A percentile compares a stretch with the other conserved stretches of the same genome.
These are phyloP conservation scores for Clarias platycephalus DNA, from an alignment of 2,797 vertebrate species.

Conservation along the genomic window DNA sequence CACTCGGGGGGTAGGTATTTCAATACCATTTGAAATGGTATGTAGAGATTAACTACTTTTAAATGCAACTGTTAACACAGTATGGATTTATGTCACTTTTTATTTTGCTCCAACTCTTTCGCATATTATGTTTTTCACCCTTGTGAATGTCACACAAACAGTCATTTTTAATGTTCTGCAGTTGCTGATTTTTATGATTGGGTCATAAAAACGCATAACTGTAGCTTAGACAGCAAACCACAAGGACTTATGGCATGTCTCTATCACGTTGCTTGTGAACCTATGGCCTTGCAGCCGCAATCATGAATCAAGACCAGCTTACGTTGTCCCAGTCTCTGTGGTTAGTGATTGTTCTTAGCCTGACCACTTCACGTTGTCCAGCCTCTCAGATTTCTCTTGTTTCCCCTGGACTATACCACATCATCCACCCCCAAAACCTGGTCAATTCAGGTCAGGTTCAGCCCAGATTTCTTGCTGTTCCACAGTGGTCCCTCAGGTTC, in stretches of 20 bases:
- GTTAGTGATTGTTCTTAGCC: constrained; percentile 65
- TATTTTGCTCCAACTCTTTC: constrained; percentile 21
- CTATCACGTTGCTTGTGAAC: constrained; percentile 42
- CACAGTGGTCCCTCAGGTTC: constrained; percentile 25
- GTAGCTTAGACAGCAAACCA: constrained; percentile 38
- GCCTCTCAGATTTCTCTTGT: constrained; percentile 61
- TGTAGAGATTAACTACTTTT: constrained; percentile 33
- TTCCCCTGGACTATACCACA: constrained; percentile 52
- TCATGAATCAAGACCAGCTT: constrained; percentile 52
- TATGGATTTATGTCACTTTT: constrained; percentile 41
- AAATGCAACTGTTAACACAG: constrained; percentile 31
- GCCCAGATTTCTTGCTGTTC: constrained; percentile 26
- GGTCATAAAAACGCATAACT: constrained; percentile 38
- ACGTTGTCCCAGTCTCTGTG: constrained; percentile 70
- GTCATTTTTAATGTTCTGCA: constrained; percentile 35
- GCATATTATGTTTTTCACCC: constrained; percentile 7
- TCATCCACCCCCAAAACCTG: constrained; percentile 36
- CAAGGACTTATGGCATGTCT: constrained; percentile 35
- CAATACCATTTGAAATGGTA: constrained; percentile 28
- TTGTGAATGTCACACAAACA: constrained; percentile 29
- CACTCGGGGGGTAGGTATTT: constrained; percentile 26
- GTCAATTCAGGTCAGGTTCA: constrained; percentile 69
- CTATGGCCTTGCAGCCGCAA: constrained; percentile 33
- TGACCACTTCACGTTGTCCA: constrained; percentile 68
- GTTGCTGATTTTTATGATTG: constrained; percentile 7